Evolutionary conservation across 2,888 invertebrate species (phyloP), one percentile per base, ranked within the genome.

Genomic region (Sarcophaga caerulescens): DNA sequence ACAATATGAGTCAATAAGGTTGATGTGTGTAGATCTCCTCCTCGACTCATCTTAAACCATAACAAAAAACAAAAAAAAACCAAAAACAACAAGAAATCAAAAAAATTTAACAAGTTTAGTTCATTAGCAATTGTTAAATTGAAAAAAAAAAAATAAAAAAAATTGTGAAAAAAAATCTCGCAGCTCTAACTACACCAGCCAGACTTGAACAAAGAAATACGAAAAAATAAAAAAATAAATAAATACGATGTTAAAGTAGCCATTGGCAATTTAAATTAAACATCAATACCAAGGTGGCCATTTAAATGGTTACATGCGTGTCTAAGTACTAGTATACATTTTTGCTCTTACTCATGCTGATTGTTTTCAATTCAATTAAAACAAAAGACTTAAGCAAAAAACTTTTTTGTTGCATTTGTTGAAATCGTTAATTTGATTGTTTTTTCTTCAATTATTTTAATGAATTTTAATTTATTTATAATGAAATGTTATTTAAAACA

Each of bases 51-150:
- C 60, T 75, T 70, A 65, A 59, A 17, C 35, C 12, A 14, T 14
- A 14, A 17, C 17, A 52, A 11, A 11, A 14, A 47, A 11, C 10
- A 62, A 52, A 21, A 19, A 8, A 68, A 19, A 11, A 25, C n/a
- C n/a, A 47, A 77, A 25, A 47, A 76, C n/a, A 57, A 19, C 63
- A 63, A 35, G 35, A 35, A 35, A 35, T 35, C 35, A 35, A 35
- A 35, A 82, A 81, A 70, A 62, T 3, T 84, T 84, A 84, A 84
- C 84, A 84, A 79, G 84, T 75, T 80, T 70, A 75, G 84, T 84
- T 84, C 84, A 84, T 84, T 84, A 84, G 84, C 79, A 70, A 79
- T 68, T 83, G 73, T 69, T 79, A 45, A 35, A 69, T 78, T 82
- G 35, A 60, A 45, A 17, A 57, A 70, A 70, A 57, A 35, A 11